phyloP scores from a whole-genome alignment of 2,113 vertebrate genomes.

The Gadus chalcogrammus region DNA sequence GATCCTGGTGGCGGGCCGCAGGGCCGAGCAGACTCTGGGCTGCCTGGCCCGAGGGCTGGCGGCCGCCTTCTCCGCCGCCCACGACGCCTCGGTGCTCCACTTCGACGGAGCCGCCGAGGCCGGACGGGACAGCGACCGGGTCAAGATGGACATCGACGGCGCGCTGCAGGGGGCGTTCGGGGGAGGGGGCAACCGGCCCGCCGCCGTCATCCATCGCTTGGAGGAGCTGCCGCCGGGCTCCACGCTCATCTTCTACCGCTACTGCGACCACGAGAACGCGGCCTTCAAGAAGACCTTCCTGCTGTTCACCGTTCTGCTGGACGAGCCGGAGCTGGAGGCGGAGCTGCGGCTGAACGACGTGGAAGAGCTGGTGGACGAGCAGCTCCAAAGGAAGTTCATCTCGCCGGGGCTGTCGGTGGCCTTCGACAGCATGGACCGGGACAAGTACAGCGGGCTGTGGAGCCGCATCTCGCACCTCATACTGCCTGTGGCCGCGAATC shows the following conservation, averaged over 20 bases:
- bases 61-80: constrained; percentile 67
- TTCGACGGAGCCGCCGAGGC: constrained; percentile 70
- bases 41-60: constrained; percentile 81
- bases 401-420: constrained; percentile 35
- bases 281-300: constrained; percentile 85
- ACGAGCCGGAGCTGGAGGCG: constrained; percentile 65
- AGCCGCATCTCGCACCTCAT: constrained; percentile 78
- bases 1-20: constrained; percentile 78
- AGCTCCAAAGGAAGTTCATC: constrained; percentile 78
- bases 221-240: constrained; percentile 86
- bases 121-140: constrained; percentile 72
- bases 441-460: constrained; percentile 76
- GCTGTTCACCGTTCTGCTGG: constrained; percentile 85
- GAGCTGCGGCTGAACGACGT: constrained; percentile 62
- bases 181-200: constrained; percentile 56
- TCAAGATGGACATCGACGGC: constrained; percentile 82
- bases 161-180: constrained; percentile 78
- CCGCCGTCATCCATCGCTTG: constrained; percentile 84
- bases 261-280: constrained; percentile 92
- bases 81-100: constrained; percentile 67
- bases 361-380: constrained; percentile 87
- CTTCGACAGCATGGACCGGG: constrained; percentile 71
- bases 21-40: constrained; percentile 73
- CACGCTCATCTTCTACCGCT: constrained; percentile 95
- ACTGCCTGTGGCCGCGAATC: constrained; percentile 65